Percentiles rank a stretch among this genome's conserved stretches.
phyloP scores from a whole-genome alignment of 2,113 vertebrate species.

The Notarius quadriscutis region DNA sequence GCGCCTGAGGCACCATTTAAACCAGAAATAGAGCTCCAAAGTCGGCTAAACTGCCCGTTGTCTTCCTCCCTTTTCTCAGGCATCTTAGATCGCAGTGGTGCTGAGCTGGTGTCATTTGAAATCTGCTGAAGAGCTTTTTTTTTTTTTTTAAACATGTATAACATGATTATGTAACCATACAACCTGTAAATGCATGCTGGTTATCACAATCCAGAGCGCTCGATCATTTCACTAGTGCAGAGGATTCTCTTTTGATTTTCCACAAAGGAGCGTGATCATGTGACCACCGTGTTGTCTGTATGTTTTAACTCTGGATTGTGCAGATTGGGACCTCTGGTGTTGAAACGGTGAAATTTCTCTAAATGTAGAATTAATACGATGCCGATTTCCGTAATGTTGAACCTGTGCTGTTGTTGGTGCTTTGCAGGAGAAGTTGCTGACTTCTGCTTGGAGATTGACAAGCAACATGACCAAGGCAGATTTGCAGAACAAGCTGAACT shows the following conservation, averaged over 20 bases:
- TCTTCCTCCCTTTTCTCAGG: neutral
- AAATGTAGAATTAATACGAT: neutral
- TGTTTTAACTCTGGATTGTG: no score
- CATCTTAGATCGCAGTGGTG: neutral
- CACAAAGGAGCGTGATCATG: neutral
- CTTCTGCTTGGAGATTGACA: conserved; percentile 76
- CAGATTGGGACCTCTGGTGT: no score
- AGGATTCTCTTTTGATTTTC: neutral
- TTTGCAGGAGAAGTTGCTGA: conserved; percentile 78
- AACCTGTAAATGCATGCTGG: neutral
- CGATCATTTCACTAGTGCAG: no score
- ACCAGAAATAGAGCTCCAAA: neutral
- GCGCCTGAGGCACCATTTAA: no score
- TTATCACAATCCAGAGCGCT: no score
- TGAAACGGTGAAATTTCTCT: neutral
- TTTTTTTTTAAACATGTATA: neutral
- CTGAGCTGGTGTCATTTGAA: neutral
- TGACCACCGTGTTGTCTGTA: neutral
- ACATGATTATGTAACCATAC: neutral
- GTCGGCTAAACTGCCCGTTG: neutral
- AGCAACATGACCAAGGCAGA: conserved; percentile 71
- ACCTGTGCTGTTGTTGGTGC: neutral
- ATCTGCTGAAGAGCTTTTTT: neutral
- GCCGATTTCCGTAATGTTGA: neutral
- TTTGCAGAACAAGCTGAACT: conserved; percentile 80